phyloP scores from a whole-genome alignment of 37 sponge, comb jelly and placozoan genomes.

The Axinella damicornis region DNA sequence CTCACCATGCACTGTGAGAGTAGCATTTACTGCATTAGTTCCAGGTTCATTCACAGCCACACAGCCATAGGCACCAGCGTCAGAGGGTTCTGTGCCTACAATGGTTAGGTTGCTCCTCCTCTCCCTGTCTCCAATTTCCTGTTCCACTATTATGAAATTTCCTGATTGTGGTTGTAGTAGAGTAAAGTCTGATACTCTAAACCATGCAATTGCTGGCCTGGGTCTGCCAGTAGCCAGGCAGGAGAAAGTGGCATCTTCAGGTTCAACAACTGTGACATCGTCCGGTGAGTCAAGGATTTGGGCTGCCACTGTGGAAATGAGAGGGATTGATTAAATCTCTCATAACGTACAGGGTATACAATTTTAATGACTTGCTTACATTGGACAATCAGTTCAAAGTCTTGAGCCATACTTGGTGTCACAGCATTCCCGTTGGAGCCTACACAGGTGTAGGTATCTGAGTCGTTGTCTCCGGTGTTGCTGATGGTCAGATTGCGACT shows the following conservation, averaged over 20 bases:
- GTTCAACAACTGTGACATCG: background rate
- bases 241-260: constrained; percentile 5
- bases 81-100: background rate
- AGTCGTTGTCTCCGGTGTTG: background rate
- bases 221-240: constrained; percentile 60
- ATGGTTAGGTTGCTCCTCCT: constrained; percentile 32
- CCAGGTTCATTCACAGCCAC: constrained; percentile 52
- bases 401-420: background rate
- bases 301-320: background rate
- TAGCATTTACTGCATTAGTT: background rate
- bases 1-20: constrained; percentile 53
- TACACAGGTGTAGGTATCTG: constrained; percentile 13
- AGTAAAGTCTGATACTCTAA: background rate
- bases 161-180: background rate
- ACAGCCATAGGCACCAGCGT: constrained; percentile 61
- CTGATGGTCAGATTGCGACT: constrained; percentile 37
- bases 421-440: constrained; percentile 17
- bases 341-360: too few relatives aligned
- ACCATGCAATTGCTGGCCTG: constrained; percentile 64
- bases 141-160: background rate
- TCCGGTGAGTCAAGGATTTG: background rate
- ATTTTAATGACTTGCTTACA: constrained; percentile 8
- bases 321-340: background rate
- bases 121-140: constrained; percentile 16
- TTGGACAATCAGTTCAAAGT: constrained; percentile 43